These are phyloP conservation scores for Oncorhynchus mykiss DNA, from an alignment of 2,113 vertebrate genomes.

Conservation along the genomic window DNA sequence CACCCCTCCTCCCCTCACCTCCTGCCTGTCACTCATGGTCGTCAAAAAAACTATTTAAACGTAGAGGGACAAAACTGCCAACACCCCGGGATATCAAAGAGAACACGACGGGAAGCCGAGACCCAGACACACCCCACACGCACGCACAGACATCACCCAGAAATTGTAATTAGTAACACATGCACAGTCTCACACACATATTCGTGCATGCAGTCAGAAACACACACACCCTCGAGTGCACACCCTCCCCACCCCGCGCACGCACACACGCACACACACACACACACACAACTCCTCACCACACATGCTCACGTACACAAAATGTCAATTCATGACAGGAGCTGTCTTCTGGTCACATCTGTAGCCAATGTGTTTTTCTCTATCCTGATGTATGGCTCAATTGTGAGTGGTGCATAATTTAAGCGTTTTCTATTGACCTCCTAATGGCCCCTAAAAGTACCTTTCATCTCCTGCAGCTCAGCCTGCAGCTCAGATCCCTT, in stretches of 20 bases:
- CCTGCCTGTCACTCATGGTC: slow-evolving; percentile 45
- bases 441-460: slow-evolving; percentile 56
- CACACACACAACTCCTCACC: no score
- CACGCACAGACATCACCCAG: not conserved
- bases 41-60: not conserved
- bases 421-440: slow-evolving; percentile 42
- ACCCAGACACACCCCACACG: slow-evolving; percentile 14
- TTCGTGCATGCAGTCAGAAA: not conserved
- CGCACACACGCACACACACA: no score
- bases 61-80: slow-evolving; percentile 23
- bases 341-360: not conserved
- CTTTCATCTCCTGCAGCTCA: slow-evolving; percentile 39
- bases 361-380: slow-evolving; percentile 18
- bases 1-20: slow-evolving; percentile 1
- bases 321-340: not conserved
- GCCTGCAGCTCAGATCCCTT: slow-evolving; percentile 22
- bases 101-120: slow-evolving; percentile 11
- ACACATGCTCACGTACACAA: not conserved
- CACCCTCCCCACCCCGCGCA: not conserved
- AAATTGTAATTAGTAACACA: not conserved
- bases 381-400: slow-evolving; percentile 30
- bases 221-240: not conserved
- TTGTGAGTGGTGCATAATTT: slow-evolving; percentile 47
- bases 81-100: slow-evolving; percentile 22
- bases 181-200: not conserved